These are phyloP conservation scores for Morelia viridis DNA, from an alignment of 2,797 vertebrate species.

Conservation along the genomic window DNA sequence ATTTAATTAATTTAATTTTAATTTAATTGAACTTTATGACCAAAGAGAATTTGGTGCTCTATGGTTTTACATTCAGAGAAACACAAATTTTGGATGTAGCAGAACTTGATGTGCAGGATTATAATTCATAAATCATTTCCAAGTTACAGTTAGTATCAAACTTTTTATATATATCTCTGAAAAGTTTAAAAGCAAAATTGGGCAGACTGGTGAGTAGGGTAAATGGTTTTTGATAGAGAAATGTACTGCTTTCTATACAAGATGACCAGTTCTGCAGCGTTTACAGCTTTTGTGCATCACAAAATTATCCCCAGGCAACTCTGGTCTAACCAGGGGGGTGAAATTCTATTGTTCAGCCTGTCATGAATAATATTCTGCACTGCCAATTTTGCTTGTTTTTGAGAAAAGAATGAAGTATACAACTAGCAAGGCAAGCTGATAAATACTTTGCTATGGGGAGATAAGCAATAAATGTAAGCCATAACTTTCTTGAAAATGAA, in stretches of 20 bases:
- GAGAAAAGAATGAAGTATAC: background rate
- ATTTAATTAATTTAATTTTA: no score
- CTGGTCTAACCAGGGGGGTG: conserved; percentile 5
- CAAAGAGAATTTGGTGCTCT: background rate
- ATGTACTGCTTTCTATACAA: background rate
- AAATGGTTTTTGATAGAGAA: background rate
- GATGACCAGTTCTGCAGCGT: background rate
- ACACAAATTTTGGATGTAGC: background rate
- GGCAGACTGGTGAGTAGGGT: background rate
- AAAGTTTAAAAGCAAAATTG: background rate
- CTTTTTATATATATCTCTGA: background rate
- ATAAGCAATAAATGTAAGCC: background rate
- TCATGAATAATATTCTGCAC: background rate
- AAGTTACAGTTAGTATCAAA: background rate
- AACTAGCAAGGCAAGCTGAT: background rate
- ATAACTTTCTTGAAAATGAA: background rate
- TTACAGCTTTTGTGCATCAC: conserved; percentile 24
- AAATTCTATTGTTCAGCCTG: conserved; percentile 24
- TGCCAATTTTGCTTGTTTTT: conserved; percentile 1
- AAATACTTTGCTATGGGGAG: background rate
- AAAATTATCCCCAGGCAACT: conserved; percentile 22
- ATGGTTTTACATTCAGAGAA: background rate
- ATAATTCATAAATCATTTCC: background rate
- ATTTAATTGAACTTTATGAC: background rate
- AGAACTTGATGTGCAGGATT: background rate